A percentile compares a stretch with the other conserved stretches of the same genome.
Conservation (phyloP, 2,888 invertebrate species). For the Morpho helenor region DNA sequence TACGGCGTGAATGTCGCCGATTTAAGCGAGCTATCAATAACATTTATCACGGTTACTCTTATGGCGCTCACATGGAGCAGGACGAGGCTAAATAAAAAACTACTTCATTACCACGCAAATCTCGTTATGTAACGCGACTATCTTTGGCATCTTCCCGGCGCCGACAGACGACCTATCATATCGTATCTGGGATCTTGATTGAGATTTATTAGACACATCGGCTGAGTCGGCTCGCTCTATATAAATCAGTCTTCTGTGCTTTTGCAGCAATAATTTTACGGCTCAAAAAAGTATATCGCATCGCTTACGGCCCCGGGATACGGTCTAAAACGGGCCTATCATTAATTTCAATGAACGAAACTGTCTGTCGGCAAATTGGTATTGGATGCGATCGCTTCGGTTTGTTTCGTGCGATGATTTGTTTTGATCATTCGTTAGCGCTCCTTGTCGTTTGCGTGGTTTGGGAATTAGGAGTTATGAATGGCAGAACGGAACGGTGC, state of each 20-base stretch:
- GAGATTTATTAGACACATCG: slow-evolving; percentile 70
- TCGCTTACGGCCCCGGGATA: slow-evolving; percentile 20
- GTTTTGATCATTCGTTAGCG: slow-evolving; percentile 56
- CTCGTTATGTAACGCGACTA: slow-evolving; percentile 51
- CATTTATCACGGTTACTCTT: slow-evolving; percentile 24
- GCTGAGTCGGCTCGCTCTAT: slow-evolving; percentile 46
- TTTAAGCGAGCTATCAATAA: slow-evolving; percentile 21
- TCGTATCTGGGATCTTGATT: slow-evolving; percentile 70
- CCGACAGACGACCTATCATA: slow-evolving; percentile 59
- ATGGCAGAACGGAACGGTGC: not conserved
- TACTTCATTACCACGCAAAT: slow-evolving; percentile 64
- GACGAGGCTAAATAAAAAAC: slow-evolving; percentile 33
- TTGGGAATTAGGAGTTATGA: slow-evolving; percentile 15
- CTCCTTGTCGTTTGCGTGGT: slow-evolving; percentile 35
- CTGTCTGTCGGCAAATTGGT: slow-evolving; percentile 23
- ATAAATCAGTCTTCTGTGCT: slow-evolving; percentile 48
- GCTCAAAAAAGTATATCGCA: slow-evolving; percentile 18
- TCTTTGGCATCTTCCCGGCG: slow-evolving; percentile 43
- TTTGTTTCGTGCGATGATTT: slow-evolving; percentile 44
- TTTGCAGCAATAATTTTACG: slow-evolving; percentile 32
- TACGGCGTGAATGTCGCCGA: slow-evolving; percentile 17
- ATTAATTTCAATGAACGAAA: slow-evolving; percentile 6
- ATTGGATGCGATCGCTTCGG: slow-evolving; percentile 40
- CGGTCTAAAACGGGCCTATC: slow-evolving; percentile 17
- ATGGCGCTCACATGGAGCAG: slow-evolving; percentile 1